These are phyloP conservation scores for Dicyrtomina minuta DNA, from an alignment of 2,888 invertebrate species.

Conservation along the genomic window DNA sequence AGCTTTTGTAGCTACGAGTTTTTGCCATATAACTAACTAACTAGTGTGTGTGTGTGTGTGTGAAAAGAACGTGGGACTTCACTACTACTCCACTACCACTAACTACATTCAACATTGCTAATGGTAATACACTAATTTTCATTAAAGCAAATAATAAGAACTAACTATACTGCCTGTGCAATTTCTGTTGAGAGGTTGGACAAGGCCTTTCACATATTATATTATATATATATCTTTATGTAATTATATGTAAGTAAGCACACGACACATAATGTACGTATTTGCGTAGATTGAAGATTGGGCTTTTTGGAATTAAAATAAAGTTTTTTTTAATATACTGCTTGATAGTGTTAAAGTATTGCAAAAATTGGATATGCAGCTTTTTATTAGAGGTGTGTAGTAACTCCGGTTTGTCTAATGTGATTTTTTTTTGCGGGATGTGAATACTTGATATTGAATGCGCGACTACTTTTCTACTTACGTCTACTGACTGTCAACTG, in stretches of 20 bases:
- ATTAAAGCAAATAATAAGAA: neutral
- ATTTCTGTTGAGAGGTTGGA: neutral
- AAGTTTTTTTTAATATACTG: neutral
- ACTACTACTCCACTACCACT: too few relatives aligned
- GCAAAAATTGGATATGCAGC: neutral
- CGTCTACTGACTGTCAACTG: neutral
- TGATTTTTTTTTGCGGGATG: neutral
- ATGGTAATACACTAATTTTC: neutral
- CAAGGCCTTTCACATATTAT: neutral
- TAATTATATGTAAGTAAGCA: neutral
- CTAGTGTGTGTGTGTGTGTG: too few relatives aligned
- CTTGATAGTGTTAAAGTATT: neutral
- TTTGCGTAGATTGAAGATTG: neutral
- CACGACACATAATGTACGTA: too few relatives aligned
- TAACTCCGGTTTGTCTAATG: conserved; percentile 2
- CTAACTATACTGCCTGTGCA: neutral
- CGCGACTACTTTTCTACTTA: too few relatives aligned
- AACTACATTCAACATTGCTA: too few relatives aligned
- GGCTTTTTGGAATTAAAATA: neutral
- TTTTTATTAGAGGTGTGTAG: neutral
- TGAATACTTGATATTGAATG: neutral
- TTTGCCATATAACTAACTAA: too few relatives aligned
- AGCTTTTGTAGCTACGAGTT: too few relatives aligned
- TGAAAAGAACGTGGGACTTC: too few relatives aligned
- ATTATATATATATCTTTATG: neutral